These are phyloP conservation scores for Synaphobranchus kaupii DNA, from an alignment of 2,797 vertebrate species.

Conservation along the genomic window DNA sequence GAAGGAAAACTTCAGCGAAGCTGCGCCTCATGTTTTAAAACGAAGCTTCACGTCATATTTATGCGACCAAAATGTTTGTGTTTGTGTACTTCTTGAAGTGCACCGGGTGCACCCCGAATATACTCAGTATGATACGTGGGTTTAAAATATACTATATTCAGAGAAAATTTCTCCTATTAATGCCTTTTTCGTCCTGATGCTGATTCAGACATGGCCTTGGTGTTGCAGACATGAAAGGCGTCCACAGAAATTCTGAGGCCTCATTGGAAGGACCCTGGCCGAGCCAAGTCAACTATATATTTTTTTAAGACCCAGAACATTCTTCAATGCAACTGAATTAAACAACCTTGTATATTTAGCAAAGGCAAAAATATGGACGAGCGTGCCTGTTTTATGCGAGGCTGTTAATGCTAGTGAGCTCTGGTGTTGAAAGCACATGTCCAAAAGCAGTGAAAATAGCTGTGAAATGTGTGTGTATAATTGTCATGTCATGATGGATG, in stretches of 20 bases:
- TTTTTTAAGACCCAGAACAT: neutral
- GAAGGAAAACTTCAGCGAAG: too few species aligned
- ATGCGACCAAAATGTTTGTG: too few species aligned
- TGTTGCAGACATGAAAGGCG: neutral
- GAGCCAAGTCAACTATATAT: neutral
- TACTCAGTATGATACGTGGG: too few species aligned
- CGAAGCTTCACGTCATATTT: too few species aligned
- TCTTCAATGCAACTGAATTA: neutral
- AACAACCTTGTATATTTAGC: neutral
- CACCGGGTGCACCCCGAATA: too few species aligned
- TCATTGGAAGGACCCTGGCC: neutral
- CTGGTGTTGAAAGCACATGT: constrained; percentile 8
- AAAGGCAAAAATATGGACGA: constrained; percentile 13
- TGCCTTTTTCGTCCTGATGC: neutral
- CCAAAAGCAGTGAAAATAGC: neutral
- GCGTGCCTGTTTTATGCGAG: neutral
- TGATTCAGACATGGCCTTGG: neutral
- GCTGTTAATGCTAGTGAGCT: constrained; percentile 27
- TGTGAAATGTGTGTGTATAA: constrained; percentile 6
- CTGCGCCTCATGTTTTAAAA: too few species aligned
- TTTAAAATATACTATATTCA: too few species aligned
- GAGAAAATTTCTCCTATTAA: too few species aligned
- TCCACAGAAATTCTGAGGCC: neutral
- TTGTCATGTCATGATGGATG: neutral
- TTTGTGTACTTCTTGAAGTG: too few species aligned